Conservation (phyloP, 2,888 invertebrate genomes). For the Calameuta pallipes region DNA sequence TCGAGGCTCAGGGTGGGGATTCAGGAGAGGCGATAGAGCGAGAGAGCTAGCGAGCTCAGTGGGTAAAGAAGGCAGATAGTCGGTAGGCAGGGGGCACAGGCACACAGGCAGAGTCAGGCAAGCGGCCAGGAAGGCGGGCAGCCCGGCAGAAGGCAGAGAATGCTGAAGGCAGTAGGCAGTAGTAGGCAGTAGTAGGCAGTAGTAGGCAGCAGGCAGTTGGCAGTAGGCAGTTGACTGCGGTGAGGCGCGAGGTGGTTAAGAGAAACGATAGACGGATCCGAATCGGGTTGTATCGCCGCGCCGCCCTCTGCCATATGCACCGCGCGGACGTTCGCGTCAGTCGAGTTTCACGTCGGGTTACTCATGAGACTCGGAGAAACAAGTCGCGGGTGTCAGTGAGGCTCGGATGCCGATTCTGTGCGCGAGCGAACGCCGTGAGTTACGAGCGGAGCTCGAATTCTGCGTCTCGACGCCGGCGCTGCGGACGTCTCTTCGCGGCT, state of each 20-base stretch:
- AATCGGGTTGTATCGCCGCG: not conserved
- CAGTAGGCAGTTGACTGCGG: not conserved
- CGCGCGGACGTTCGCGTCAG: not conserved
- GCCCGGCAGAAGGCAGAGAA: not conserved
- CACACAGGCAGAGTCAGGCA: not conserved
- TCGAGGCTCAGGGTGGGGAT: not conserved
- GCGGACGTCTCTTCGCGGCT: not conserved
- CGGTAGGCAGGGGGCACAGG: not conserved
- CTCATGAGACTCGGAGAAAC: not conserved
- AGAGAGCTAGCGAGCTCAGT: not conserved
- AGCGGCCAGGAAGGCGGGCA: not conserved
- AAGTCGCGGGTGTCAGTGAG: not conserved
- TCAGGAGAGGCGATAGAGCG: slow-evolving; percentile 5
- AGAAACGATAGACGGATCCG: not conserved
- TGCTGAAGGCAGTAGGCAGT: not conserved
- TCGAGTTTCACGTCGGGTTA: not conserved
- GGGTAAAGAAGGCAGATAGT: not conserved
- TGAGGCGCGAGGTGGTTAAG: not conserved
- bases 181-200: no score
- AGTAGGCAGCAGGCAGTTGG: no score
- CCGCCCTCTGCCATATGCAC: not conserved
- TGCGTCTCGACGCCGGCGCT: not conserved
- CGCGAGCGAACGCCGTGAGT: not conserved
- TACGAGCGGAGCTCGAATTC: not conserved
- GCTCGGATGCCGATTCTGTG: not conserved